A percentile compares a stretch with the other conserved stretches of the same genome.
Conservation (phyloP, 2,113 vertebrate genomes). For the Urocynchramus pylzowi region DNA sequence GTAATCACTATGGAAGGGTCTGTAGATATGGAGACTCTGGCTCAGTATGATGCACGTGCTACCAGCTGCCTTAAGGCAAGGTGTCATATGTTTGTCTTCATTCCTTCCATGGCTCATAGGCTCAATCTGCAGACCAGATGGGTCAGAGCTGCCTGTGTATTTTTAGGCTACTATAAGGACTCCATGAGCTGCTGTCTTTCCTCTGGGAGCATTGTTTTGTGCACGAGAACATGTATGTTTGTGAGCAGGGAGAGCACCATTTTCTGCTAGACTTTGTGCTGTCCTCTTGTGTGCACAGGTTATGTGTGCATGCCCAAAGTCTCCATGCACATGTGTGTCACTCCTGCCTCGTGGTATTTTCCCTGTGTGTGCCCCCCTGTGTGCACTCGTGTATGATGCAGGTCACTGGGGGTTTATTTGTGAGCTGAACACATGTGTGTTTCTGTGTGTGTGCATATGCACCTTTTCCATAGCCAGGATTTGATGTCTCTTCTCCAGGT, state of each 20-base stretch:
- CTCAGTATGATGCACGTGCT: background rate
- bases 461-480: background rate
- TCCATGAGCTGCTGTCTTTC: background rate
- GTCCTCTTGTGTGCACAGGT: background rate
- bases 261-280: background rate
- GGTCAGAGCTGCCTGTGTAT: background rate
- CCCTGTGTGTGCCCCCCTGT: background rate
- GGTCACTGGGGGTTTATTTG: background rate
- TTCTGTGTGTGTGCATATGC: background rate
- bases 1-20: background rate
- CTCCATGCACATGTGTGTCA: rapidly evolving
- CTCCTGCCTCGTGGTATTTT: background rate
- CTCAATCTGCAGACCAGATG: conserved; percentile 13
- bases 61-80: conserved; percentile 14
- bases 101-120: background rate
- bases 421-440: background rate
- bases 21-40: background rate
- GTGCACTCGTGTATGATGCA: background rate
- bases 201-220: background rate
- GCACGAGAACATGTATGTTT: background rate
- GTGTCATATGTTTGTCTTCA: conserved; percentile 14
- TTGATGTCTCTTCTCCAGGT: background rate
- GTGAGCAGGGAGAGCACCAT: background rate
- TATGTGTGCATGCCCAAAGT: rapidly evolving
- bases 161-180: background rate